Conservation (phyloP, 2,113 vertebrate genomes). For the Puffinus mauretanicus region DNA sequence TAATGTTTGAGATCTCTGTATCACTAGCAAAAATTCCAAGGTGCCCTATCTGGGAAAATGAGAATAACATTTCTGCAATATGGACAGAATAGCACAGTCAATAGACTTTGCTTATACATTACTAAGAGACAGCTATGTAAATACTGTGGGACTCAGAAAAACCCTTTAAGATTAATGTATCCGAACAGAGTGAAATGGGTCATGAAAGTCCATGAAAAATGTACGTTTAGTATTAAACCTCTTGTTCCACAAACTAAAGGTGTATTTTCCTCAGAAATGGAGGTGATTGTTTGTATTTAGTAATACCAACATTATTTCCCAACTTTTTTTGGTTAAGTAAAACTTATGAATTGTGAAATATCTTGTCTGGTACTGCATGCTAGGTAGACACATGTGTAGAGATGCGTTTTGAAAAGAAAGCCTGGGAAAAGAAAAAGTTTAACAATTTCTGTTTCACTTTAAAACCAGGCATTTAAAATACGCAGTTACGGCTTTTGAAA, state of each 20-base stretch:
- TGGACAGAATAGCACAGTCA: neutral
- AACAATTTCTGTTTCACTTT: neutral
- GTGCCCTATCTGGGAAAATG: neutral
- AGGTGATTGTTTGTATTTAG: neutral
- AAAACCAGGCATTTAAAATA: neutral
- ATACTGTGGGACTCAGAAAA: neutral
- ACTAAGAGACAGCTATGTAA: neutral
- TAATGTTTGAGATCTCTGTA: neutral
- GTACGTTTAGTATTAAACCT: neutral
- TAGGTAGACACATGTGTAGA: rapidly evolving
- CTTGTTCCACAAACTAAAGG: neutral
- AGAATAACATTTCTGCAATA: neutral
- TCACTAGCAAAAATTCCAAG: neutral
- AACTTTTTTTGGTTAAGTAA: neutral
- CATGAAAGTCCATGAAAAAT: neutral
- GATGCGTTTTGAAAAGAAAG: neutral
- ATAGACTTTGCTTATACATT: neutral
- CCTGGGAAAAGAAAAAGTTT: neutral
- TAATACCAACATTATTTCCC: neutral
- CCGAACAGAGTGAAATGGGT: neutral
- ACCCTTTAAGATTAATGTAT: neutral
- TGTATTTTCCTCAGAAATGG: neutral
- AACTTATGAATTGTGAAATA: neutral
- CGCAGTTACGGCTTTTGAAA: neutral
- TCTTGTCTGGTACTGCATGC: neutral